Conservation (phyloP, 2,797 vertebrate genomes). For the Bradypodion pumilum region DNA sequence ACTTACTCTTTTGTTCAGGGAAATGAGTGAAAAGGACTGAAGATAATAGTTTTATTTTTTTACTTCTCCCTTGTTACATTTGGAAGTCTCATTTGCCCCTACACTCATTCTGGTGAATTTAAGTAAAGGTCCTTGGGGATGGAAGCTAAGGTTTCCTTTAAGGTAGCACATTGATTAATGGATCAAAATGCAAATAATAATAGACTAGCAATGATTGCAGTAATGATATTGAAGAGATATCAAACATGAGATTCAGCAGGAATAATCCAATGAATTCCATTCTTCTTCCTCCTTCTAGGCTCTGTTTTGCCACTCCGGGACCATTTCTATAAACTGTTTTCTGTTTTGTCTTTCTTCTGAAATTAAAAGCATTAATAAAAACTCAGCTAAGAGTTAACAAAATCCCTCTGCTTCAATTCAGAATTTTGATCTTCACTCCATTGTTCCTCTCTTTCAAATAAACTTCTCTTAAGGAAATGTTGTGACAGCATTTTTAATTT, state of each 20-base stretch:
- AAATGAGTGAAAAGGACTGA: neutral
- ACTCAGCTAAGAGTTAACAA: neutral
- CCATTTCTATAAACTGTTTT: neutral
- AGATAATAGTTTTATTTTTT: neutral
- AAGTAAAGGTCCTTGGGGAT: neutral
- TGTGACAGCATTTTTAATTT: neutral
- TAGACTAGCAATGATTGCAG: too few species aligned
- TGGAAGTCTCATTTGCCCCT: neutral
- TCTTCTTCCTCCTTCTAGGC: neutral
- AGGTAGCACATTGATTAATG: neutral
- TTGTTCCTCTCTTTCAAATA: neutral
- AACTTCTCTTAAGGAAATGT: neutral
- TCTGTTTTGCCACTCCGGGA: neutral
- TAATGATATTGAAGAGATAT: neutral
- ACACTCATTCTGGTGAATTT: neutral
- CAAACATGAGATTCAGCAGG: neutral
- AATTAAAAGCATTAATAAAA: neutral
- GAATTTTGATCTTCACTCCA: neutral
- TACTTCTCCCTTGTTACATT: neutral
- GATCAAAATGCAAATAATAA: too few species aligned
- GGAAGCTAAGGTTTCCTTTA: neutral
- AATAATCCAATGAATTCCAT: neutral
- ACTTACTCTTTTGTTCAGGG: neutral
- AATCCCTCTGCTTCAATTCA: neutral
- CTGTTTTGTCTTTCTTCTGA: neutral